Evolutionary conservation across 2,113 vertebrate genomes (phyloP).

Genomic region (Proteles cristata): DNA sequence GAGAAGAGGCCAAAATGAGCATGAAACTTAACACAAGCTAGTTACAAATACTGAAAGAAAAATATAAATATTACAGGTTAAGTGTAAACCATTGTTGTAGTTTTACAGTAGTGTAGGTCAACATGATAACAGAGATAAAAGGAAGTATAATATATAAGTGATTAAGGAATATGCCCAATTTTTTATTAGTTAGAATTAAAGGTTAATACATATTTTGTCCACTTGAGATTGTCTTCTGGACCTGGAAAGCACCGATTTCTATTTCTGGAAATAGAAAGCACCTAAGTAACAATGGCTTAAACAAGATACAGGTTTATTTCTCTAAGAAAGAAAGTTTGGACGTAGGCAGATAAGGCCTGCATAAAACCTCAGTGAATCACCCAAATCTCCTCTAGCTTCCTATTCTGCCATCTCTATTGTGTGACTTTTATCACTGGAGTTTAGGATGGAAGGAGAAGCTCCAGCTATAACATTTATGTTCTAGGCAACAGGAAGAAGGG

Average conservation of each 20-base stretch:
- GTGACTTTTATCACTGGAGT: background rate
- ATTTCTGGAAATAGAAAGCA: background rate
- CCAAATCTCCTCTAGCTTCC: background rate
- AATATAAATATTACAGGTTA: background rate
- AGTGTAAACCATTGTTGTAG: background rate
- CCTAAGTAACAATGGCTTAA: background rate
- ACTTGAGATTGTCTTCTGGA: background rate
- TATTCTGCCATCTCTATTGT: background rate
- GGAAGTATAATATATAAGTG: background rate
- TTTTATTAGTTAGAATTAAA: slow-evolving; percentile 16
- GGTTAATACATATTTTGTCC: background rate
- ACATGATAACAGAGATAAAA: background rate
- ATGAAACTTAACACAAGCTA: background rate
- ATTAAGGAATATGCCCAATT: background rate
- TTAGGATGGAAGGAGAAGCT: background rate
- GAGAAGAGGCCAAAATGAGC: background rate
- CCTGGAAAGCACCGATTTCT: background rate
- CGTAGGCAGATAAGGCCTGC: background rate
- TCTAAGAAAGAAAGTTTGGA: background rate
- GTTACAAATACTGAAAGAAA: slow-evolving; percentile 5
- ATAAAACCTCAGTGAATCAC: background rate
- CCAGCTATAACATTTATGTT: background rate
- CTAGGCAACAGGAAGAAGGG: background rate
- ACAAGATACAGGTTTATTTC: background rate
- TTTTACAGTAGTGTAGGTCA: background rate